These are phyloP conservation scores for Struthidea cinerea DNA, from an alignment of 2,113 vertebrate species.

Conservation along the genomic window DNA sequence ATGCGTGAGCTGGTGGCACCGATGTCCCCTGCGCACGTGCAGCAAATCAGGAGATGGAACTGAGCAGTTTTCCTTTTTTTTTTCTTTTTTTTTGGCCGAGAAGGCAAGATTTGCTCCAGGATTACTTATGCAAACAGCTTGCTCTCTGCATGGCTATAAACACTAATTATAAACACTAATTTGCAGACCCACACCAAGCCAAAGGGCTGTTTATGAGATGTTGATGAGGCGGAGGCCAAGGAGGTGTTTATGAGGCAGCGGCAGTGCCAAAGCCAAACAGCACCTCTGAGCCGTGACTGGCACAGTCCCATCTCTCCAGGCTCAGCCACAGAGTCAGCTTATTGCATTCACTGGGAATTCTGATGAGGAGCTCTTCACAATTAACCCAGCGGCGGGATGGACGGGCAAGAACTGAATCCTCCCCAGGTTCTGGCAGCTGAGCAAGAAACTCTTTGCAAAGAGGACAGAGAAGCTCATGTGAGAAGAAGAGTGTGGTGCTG, in stretches of 20 bases:
- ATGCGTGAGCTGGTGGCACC: not conserved
- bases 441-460: not conserved
- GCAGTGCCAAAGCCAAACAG: slow-evolving; percentile 44
- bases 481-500: not conserved
- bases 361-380: not conserved
- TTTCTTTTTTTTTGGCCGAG: not conserved
- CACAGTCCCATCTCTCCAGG: slow-evolving; percentile 28
- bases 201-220: slow-evolving; percentile 50
- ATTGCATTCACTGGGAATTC: not conserved
- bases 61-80: not conserved
- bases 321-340: not conserved
- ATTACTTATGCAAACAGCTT: slow-evolving; percentile 36
- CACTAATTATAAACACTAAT: slow-evolving; percentile 63
- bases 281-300: slow-evolving; percentile 12
- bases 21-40: not conserved
- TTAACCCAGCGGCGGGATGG: not conserved
- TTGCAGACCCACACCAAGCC: slow-evolving; percentile 38
- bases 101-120: slow-evolving; percentile 14
- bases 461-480: not conserved
- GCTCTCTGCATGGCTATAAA: slow-evolving; percentile 29
- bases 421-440: not conserved
- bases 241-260: slow-evolving; percentile 27
- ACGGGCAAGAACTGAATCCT: not conserved
- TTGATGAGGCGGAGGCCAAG: slow-evolving; percentile 34
- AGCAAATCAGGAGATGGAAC: not conserved